These are phyloP conservation scores for Drosophila hydei DNA, from an alignment of 1,140 invertebrate genomes.

Conservation along the genomic window DNA sequence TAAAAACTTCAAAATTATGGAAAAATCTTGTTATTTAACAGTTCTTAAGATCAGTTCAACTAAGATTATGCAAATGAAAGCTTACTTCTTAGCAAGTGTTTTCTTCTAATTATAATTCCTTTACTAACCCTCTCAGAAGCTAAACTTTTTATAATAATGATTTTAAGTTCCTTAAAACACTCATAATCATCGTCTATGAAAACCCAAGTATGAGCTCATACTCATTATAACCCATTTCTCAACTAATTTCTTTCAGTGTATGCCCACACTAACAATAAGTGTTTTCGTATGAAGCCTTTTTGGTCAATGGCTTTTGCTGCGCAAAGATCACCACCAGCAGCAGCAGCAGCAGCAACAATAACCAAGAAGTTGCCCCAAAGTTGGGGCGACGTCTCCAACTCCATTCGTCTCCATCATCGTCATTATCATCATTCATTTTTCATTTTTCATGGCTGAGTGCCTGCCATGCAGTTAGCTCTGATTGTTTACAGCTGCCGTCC, in stretches of 20 bases:
- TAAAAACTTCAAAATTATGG: too few relatives aligned
- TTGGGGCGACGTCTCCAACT: conserved; percentile 22
- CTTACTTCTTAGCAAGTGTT: too few relatives aligned
- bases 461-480: conserved; percentile 79
- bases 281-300: conserved; percentile 44
- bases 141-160: too few relatives aligned
- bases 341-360: conserved; percentile 11
- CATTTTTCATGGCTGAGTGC: conserved; percentile 81
- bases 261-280: conserved; percentile 36
- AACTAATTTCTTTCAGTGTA: conserved; percentile 21
- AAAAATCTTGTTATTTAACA: too few relatives aligned
- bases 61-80: too few relatives aligned
- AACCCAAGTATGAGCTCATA: too few relatives aligned
- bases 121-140: too few relatives aligned
- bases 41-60: too few relatives aligned
- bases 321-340: conserved; percentile 19
- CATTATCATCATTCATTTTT: conserved; percentile 82
- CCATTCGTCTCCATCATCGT: conserved; percentile 47
- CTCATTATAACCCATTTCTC: too few relatives aligned
- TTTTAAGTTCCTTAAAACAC: too few relatives aligned
- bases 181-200: too few relatives aligned
- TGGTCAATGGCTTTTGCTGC: conserved; percentile 48
- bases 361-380: conserved; percentile 14
- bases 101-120: too few relatives aligned
- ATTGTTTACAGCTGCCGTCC: conserved; percentile 81